Conservation (phyloP, 2,113 vertebrate species). For the Orientallactaga bullata region DNA sequence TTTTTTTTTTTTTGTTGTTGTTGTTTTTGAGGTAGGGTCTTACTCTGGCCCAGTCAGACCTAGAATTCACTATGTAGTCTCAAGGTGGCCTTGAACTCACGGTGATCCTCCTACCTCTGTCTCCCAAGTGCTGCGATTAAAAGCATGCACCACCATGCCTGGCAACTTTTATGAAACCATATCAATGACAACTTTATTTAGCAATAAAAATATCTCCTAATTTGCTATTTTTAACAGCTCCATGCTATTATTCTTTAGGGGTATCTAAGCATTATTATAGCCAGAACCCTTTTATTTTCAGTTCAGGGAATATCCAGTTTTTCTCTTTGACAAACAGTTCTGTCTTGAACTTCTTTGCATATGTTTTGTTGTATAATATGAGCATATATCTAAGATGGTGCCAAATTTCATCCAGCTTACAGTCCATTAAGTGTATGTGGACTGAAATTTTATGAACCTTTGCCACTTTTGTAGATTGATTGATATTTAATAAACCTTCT, state of each 20-base stretch:
- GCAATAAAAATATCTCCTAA: not conserved
- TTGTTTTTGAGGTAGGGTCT: too few relatives aligned
- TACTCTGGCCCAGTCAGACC: too few relatives aligned
- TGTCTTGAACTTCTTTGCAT: not conserved
- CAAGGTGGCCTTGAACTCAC: too few relatives aligned
- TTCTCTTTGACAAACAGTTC: not conserved
- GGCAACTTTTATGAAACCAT: too few relatives aligned
- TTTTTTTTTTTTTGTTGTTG: too few relatives aligned
- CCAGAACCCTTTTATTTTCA: not conserved
- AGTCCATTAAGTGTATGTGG: not conserved
- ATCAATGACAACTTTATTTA: not conserved
- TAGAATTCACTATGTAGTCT: too few relatives aligned
- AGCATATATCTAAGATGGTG: not conserved
- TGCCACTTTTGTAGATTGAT: not conserved
- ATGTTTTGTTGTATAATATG: not conserved
- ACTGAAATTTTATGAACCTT: not conserved
- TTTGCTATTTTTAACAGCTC: not conserved
- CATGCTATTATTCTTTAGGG: not conserved
- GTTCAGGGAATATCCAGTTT: not conserved
- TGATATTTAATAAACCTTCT: not conserved
- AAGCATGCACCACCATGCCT: too few relatives aligned
- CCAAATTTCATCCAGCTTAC: not conserved
- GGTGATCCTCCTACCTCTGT: too few relatives aligned
- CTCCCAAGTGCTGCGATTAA: too few relatives aligned
- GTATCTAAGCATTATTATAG: not conserved